Evolutionary conservation across 2,113 vertebrate species (phyloP), one percentile per base, ranked within the genome.

Genomic region (Camelus bactrianus): DNA sequence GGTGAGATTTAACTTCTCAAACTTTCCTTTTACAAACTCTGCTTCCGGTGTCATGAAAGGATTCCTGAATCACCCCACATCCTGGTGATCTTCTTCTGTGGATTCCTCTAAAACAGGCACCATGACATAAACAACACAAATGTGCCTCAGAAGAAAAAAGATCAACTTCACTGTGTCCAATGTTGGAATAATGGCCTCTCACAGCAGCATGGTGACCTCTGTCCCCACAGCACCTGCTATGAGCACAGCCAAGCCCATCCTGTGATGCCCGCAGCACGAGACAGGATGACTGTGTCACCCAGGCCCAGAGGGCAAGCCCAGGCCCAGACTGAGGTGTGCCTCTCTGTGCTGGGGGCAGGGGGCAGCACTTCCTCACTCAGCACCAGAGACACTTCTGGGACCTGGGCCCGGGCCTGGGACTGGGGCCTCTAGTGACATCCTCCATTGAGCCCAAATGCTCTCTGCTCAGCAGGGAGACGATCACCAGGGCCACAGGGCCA

Each of bases 171-270:
- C 8, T 28, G 3, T 4, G 30, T 22, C 30, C 0, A 10, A 19
- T 4, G 30, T 5, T 20, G 30, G 73, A 52, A n/a, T 32, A 11
- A 17, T 20, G 73, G 73, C 9, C 73, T 52, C 48, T n/a, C 73
- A 13, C 10, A 52, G 48, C 48, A 52, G 17, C 48, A 38, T 38
- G 38, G 52, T 0, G 48, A n/a, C 73, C 3, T 0, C 10, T 2
- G 30, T 76, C 48, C 17, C 48, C 48, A 20, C 17, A n/a, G 73
- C 1, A 2, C 30, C 17, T 0, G 0, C 30, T 52, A 19, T 17
- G 46, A 20, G 17, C 2, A 32, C 9, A 20, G 10, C 0, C 28
- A 48, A 22, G 73, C 16, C 73, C 48, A 0, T 0, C 28, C 0
- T 26, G 0, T 5, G 9, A 6, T 6, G 30, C 19, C 30, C 14